Evolutionary conservation across 2,797 vertebrate species (phyloP).

Genomic region (Pipistrellus kuhlii): DNA sequence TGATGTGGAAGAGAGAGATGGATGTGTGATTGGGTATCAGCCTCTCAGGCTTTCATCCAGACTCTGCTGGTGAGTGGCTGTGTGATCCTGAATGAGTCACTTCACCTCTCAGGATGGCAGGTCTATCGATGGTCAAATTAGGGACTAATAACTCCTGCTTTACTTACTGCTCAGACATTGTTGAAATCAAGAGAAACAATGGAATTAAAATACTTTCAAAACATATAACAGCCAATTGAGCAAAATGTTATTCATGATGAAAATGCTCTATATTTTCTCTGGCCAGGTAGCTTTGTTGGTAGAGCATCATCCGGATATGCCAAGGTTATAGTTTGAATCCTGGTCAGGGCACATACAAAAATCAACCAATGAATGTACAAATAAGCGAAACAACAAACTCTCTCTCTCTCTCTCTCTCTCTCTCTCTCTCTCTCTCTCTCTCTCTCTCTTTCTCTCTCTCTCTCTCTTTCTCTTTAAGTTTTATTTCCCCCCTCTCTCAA

Average conservation of each 20-base stretch:
- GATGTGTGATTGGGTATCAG: background rate
- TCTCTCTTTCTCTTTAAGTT: too few species aligned
- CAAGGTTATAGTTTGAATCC: background rate
- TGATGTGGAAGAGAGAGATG: background rate
- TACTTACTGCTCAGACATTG: background rate
- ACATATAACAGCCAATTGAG: background rate
- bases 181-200: background rate
- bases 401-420: background rate
- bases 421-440: too few species aligned
- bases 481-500: background rate
- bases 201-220: background rate
- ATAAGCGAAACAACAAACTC: background rate
- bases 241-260: conserved; percentile 22
- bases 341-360: background rate
- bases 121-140: background rate
- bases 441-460: too few species aligned
- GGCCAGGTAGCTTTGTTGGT: background rate
- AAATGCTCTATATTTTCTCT: background rate
- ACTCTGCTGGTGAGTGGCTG: background rate
- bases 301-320: background rate
- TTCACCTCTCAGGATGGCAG: background rate
- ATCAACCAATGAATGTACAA: background rate
- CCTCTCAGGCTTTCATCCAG: background rate
- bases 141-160: background rate
- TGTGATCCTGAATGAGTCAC: conserved; percentile 19